Evolutionary conservation across 2,888 invertebrate species (phyloP), one percentile per base, ranked within the genome.

Genomic region (Spisula subtruncata): DNA sequence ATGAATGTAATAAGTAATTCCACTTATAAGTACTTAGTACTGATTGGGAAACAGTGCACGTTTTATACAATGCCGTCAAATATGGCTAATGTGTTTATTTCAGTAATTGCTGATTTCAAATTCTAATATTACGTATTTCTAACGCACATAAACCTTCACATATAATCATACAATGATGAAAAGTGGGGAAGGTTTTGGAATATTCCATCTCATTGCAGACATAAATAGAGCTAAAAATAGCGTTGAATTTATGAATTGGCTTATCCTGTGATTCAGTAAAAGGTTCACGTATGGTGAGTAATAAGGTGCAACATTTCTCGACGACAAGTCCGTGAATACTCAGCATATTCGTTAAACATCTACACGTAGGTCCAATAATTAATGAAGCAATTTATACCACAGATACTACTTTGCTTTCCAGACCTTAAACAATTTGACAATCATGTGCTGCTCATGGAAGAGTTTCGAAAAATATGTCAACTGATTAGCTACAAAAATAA

Each of bases 1-100:
- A n/a, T 60, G 60, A 60, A 20, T n/a, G n/a, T 1, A 8, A 60
- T n/a, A n/a, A 20, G n/a, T 60, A 20, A 60, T 6, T n/a, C 60
- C 60, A 60, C 60, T 60, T 60, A 5, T 48, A 48, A n/a, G 48
- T 60, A 60, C 60, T 60, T 60, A 60, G 1, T 60, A 20, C 2
- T 48, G 12, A 48, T 48, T 48, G 48, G 48, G 48, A 48, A 48
- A 60, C n/a, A 0, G 18, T n/a, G n/a, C n/a, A 20, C n/a, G 0
- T 60, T 60, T n/a, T 60, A 60, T 60, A 48, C 60, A 60, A 60
- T 60, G 60, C 60, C 60, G n/a, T 60, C 60, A 60, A 60, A n/a
- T 48, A 12, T 8, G 48, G 48, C 48, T 60, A 60, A 60, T n/a
- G 60, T 20, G 60, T 60, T n/a, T 60, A 60, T 60, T 20, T 60